Evolutionary conservation across 2,888 invertebrate species (phyloP).

Genomic region (Tortricodes alternella): DNA sequence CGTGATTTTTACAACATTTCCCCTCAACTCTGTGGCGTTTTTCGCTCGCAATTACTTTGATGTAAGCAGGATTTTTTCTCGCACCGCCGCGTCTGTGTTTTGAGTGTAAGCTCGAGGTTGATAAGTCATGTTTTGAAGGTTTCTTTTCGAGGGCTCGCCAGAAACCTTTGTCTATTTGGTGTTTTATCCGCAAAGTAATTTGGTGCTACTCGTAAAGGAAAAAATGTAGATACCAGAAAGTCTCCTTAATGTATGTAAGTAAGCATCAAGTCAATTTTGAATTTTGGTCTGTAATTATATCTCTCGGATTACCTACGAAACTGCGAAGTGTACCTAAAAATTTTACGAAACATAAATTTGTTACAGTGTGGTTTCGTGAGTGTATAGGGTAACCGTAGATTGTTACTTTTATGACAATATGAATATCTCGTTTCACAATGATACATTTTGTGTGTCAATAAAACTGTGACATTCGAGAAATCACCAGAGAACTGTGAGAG

Average conservation of each 20-base stretch:
- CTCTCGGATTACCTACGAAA: not conserved
- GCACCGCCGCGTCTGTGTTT: conserved; percentile 43
- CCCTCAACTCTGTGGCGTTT: conserved; percentile 68
- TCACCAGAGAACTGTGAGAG: conserved; percentile 9
- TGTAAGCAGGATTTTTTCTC: conserved; percentile 49
- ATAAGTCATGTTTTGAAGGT: conserved; percentile 38
- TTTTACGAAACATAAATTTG: conserved; percentile 20
- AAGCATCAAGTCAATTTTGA: not conserved
- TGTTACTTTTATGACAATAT: conserved; percentile 16
- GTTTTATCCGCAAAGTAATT: conserved; percentile 21
- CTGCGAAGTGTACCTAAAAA: conserved; percentile 2
- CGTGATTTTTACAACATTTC: conserved; percentile 81
- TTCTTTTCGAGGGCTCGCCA: conserved; percentile 23
- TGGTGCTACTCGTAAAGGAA: not conserved
- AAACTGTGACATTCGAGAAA: conserved; percentile 13
- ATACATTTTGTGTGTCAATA: conserved; percentile 17
- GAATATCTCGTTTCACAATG: conserved; percentile 15
- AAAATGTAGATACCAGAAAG: not conserved
- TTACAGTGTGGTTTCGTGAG: conserved; percentile 11
- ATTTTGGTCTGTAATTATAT: not conserved
- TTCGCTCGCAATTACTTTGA: conserved; percentile 75
- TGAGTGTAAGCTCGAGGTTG: conserved; percentile 42
- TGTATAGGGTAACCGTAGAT: conserved; percentile 9
- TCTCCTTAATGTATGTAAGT: not conserved
- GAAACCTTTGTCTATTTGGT: conserved; percentile 26